These are phyloP conservation scores for Electrona antarctica DNA, from an alignment of 2,113 vertebrate species.

Conservation along the genomic window DNA sequence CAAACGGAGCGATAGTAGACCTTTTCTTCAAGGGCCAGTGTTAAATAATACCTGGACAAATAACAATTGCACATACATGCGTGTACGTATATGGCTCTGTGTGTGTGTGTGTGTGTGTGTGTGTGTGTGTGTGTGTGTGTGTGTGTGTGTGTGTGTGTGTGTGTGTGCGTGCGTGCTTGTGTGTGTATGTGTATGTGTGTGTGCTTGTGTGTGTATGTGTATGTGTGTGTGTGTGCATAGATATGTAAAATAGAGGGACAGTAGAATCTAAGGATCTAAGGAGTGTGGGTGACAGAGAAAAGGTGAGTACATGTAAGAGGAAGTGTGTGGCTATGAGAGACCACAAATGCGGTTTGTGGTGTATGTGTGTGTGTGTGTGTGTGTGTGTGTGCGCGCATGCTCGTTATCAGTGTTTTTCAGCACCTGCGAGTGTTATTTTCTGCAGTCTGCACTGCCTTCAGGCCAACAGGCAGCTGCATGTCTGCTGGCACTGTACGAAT, in stretches of 20 bases:
- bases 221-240: no score
- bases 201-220: no score
- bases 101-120: neutral
- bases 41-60: no score
- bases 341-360: no score
- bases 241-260: no score
- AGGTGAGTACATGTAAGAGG: neutral
- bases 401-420: neutral
- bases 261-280: no score
- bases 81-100: neutral
- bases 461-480: slow-evolving; percentile 50
- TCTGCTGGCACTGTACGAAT: slow-evolving; percentile 21
- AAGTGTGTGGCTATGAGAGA: no score
- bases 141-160: neutral
- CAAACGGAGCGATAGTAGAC: no score
- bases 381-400: no score
- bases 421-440: slow-evolving; percentile 39
- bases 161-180: neutral
- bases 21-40: no score
- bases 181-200: neutral
- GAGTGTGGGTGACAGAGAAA: neutral
- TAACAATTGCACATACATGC: no score
- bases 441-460: slow-evolving; percentile 15
- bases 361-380: no score
- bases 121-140: neutral